phyloP scores from a whole-genome alignment of 2,888 invertebrate genomes.

The Liodrosophila aerea region DNA sequence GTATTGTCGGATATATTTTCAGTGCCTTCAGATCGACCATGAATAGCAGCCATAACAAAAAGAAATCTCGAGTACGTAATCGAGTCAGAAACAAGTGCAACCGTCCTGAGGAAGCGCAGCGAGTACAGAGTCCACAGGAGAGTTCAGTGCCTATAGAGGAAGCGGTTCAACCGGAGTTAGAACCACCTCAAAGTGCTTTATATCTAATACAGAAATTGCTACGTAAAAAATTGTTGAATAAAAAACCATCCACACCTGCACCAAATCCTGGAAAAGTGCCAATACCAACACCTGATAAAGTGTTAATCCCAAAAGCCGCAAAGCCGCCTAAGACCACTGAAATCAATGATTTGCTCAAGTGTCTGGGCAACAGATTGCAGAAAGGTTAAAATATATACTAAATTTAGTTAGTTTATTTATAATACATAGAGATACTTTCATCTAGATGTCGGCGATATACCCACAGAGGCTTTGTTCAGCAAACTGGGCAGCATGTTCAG shows the following conservation, averaged over 20 bases:
- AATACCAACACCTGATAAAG: neutral
- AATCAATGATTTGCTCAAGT: constrained; percentile 46
- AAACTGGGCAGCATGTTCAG: constrained; percentile 78
- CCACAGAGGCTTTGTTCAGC: constrained; percentile 67
- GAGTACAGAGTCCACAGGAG: neutral
- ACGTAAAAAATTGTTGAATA: constrained; percentile 64
- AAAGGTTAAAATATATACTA: constrained; percentile 39
- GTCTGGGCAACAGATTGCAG: constrained; percentile 53
- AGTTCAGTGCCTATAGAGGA: neutral
- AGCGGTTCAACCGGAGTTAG: neutral
- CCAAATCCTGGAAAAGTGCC: neutral
- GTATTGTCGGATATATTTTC: constrained; percentile 1
- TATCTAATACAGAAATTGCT: constrained; percentile 65
- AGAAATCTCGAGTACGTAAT: constrained; percentile 72
- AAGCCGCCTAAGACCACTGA: constrained; percentile 26
- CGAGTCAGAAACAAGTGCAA: constrained; percentile 77
- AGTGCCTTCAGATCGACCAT: constrained; percentile 17
- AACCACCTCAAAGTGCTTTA: constrained; percentile 39
- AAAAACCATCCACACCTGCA: neutral
- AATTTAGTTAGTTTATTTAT: too few species aligned
- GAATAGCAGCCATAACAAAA: constrained; percentile 60
- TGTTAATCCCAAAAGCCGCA: neutral
- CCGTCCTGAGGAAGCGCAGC: constrained; percentile 16
- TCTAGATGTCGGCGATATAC: too few species aligned
- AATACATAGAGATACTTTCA: too few species aligned